Evolutionary conservation across 2,888 invertebrate species (phyloP), one percentile per base, ranked within the genome.

Genomic region (Leptinotarsa haldemani): DNA sequence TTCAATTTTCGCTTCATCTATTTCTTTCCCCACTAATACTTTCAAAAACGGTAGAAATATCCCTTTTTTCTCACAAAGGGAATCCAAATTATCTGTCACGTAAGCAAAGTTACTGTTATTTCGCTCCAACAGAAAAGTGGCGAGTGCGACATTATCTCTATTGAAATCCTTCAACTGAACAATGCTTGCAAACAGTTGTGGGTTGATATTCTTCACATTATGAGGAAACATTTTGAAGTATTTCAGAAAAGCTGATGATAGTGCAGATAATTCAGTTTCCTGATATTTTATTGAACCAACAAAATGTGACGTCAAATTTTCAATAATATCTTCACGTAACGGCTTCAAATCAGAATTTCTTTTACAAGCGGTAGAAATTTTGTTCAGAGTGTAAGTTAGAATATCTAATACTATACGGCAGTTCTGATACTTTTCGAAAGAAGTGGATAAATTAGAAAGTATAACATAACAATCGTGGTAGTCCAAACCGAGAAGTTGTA

Each of bases 161-260:
- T 90, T 89, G 16, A 90, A 82, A 74, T 89, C 88, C n/a, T 87
- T 87, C 3, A 88, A 85, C 65, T 86, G 81, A 78, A 93, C 89
- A 73, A 91, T 88, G 65, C 88, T 88, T 77, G 87, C 86, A 77
- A 91, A 92, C 71, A 91, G 86, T 71, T 90, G 88, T n/a, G 85
- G 85, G 18, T 88, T 85, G 15, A 94, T 84, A 18, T 85, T 83
- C 16, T 85, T 83, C 4, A 92, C 88, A 80, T 88, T 89, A 81
- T 92, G 90, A 53, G 93, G 92, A 86, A 91, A 93, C 68, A 87
- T 88, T 74, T 89, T 84, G 20, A 94, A 88, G 83, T 93, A 93
- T 74, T 87, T 85, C 15, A 88, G 83, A 13, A 94, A 83, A 2
- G 89, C 85, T 5, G 84, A 85, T 79, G 93, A 93, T 80, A 94